Evolutionary conservation across 2,888 invertebrate genomes (phyloP).

Genomic region (Ochropleura plecta): DNA sequence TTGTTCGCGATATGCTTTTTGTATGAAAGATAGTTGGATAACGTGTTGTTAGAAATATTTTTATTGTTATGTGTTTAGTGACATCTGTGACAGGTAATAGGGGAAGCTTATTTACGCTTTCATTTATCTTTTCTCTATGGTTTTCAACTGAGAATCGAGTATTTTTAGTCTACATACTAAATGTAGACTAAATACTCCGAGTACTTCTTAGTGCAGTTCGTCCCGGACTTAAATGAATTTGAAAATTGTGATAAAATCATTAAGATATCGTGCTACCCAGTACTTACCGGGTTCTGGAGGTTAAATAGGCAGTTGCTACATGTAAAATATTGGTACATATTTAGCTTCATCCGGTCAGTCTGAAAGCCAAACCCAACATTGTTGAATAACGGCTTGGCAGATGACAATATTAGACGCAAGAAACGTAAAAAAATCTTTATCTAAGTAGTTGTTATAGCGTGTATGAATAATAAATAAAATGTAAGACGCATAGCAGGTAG

Average conservation of each 20-base stretch:
- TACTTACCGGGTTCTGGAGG: not conserved
- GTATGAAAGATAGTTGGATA: slow-evolving; percentile 70
- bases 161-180: not conserved
- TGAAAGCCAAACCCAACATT: not conserved
- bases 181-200: not conserved
- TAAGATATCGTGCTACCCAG: too few relatives aligned
- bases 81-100: slow-evolving; percentile 66
- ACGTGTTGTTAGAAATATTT: slow-evolving; percentile 65
- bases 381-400: not conserved
- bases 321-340: not conserved
- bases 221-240: too few relatives aligned
- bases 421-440: not conserved
- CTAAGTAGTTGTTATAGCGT: not conserved
- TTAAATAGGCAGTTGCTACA: not conserved
- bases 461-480: not conserved
- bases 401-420: not conserved
- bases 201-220: not conserved
- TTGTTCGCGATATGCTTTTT: slow-evolving; percentile 83
- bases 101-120: slow-evolving; percentile 50
- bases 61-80: slow-evolving; percentile 68
- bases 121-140: slow-evolving; percentile 5
- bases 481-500: too few relatives aligned
- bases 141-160: not conserved
- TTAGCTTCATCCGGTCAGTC: not conserved
- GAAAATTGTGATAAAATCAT: too few relatives aligned